These are phyloP conservation scores for Sinotaia quadrata DNA, from an alignment of 2,888 invertebrate genomes.

Conservation along the genomic window DNA sequence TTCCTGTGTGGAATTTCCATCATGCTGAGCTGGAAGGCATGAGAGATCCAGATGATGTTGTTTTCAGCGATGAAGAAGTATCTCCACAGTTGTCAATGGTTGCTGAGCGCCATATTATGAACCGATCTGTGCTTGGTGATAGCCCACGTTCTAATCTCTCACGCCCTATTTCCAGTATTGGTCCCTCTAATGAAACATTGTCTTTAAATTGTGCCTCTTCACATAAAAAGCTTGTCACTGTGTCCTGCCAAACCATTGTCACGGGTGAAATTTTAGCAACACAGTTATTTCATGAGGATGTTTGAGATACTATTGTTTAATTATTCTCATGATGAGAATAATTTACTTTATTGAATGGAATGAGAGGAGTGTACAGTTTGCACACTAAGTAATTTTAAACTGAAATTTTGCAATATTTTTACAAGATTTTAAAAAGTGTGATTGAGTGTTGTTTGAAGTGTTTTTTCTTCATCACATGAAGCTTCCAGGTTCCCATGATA, in stretches of 20 bases:
- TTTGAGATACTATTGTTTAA: conserved; percentile 24
- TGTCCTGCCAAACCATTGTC: conserved; percentile 70
- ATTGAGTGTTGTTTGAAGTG: too few species aligned
- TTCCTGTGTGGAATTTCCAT: conserved; percentile 70
- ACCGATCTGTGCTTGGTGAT: conserved; percentile 66
- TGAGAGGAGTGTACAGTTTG: too few species aligned
- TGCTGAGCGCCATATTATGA: conserved; percentile 70
- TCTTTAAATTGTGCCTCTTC: conserved; percentile 27
- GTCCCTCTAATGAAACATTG: conserved; percentile 24
- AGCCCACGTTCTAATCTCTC: conserved; percentile 39
- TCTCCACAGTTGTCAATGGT: conserved; percentile 67
- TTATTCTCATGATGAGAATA: too few species aligned
- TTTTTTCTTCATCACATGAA: too few species aligned
- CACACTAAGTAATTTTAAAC: too few species aligned
- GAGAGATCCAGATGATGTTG: conserved; percentile 62
- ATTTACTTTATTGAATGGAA: too few species aligned
- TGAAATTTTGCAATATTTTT: too few species aligned
- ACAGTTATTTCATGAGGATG: conserved; percentile 70
- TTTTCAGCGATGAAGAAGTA: conserved; percentile 57
- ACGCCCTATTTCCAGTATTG: conserved; percentile 20
- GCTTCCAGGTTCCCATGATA: too few species aligned
- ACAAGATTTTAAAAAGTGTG: too few species aligned
- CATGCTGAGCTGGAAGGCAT: conserved; percentile 61
- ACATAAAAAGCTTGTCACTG: conserved; percentile 48
- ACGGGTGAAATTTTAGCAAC: conserved; percentile 72